Percentiles rank a stretch among this genome's conserved stretches.
These are phyloP conservation scores for Cheilosia soror DNA, from an alignment of 2,888 invertebrate genomes.

Conservation along the genomic window DNA sequence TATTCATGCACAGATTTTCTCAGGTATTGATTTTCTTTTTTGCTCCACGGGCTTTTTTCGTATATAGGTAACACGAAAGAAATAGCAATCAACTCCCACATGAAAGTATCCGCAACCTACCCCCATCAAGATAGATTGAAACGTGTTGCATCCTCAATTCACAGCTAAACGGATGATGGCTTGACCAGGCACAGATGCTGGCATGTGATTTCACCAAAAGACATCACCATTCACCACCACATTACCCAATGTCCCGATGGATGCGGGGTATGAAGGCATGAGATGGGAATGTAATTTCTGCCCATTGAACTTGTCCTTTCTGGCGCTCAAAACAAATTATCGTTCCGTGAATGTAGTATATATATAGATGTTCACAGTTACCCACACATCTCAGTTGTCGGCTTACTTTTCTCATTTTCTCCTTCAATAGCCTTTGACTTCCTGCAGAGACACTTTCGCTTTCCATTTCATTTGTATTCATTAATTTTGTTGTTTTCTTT, in stretches of 20 bases:
- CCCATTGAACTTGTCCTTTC: conserved; percentile 44
- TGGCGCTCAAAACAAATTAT: conserved; percentile 53
- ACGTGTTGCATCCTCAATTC: conserved; percentile 71
- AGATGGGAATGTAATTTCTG: conserved; percentile 4
- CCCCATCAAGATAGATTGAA: conserved; percentile 54
- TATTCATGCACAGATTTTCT: conserved; percentile 66
- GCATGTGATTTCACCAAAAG: conserved; percentile 44
- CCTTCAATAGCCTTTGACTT: conserved; percentile 63
- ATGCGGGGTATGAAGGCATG: too few relatives aligned
- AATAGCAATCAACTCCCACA: conserved; percentile 7
- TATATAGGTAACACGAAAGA: neutral
- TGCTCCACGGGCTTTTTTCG: neutral
- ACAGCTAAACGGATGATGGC: conserved; percentile 48
- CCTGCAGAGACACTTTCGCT: conserved; percentile 53
- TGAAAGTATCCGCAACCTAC: neutral
- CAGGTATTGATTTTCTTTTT: conserved; percentile 56
- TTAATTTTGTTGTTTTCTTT: conserved; percentile 45
- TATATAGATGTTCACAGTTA: conserved; percentile 1
- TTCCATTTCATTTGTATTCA: conserved; percentile 67
- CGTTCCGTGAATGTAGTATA: conserved; percentile 20
- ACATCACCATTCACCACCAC: neutral
- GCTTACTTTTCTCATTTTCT: conserved; percentile 61
- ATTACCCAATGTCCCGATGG: neutral
- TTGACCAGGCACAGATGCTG: conserved; percentile 57
- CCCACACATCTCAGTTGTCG: neutral